phyloP scores from a whole-genome alignment of 2,888 invertebrate species.

The Drosophila nr. perissopoda region DNA sequence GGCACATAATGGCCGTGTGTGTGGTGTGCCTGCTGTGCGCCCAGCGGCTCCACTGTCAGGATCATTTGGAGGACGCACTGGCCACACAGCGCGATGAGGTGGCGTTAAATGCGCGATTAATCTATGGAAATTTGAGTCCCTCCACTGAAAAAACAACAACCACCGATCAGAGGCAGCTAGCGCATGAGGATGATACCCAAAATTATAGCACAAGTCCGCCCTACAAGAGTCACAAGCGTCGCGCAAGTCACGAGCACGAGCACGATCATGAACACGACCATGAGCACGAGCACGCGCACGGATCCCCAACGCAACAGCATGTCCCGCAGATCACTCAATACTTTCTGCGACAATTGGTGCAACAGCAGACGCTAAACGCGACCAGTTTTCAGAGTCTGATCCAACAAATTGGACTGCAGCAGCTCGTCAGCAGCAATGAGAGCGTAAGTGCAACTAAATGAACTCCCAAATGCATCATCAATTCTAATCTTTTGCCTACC shows the following conservation, averaged over 20 bases:
- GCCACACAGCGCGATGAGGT: slow-evolving; percentile 42
- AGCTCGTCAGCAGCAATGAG: slow-evolving; percentile 83
- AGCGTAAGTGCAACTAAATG: slow-evolving; percentile 47
- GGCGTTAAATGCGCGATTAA: slow-evolving; percentile 71
- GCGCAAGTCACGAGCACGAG: slow-evolving; percentile 71
- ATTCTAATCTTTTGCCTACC: neutral
- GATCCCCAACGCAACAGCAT: slow-evolving; percentile 29
- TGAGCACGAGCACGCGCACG: slow-evolving; percentile 67
- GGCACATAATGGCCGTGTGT: slow-evolving; percentile 91
- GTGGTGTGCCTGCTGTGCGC: slow-evolving; percentile 93
- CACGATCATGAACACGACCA: slow-evolving; percentile 43
- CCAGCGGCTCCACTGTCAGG: slow-evolving; percentile 90
- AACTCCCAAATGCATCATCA: neutral
- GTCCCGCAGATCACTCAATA: slow-evolving; percentile 86
- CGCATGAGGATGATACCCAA: slow-evolving; percentile 61
- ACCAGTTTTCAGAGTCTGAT: slow-evolving; percentile 90
- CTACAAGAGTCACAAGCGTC: slow-evolving; percentile 79
- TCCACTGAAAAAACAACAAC: slow-evolving; percentile 63
- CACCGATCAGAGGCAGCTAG: slow-evolving; percentile 65
- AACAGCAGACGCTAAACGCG: slow-evolving; percentile 86
- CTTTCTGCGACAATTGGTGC: slow-evolving; percentile 89
- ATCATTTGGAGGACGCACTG: slow-evolving; percentile 87
- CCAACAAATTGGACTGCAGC: slow-evolving; percentile 87
- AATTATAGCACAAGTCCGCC: slow-evolving; percentile 75
- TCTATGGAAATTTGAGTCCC: slow-evolving; percentile 69